A percentile compares a stretch with the other conserved stretches of the same genome.
These are phyloP conservation scores for Amphiprion ocellaris DNA, from an alignment of 2,113 vertebrate species.

Conservation along the genomic window DNA sequence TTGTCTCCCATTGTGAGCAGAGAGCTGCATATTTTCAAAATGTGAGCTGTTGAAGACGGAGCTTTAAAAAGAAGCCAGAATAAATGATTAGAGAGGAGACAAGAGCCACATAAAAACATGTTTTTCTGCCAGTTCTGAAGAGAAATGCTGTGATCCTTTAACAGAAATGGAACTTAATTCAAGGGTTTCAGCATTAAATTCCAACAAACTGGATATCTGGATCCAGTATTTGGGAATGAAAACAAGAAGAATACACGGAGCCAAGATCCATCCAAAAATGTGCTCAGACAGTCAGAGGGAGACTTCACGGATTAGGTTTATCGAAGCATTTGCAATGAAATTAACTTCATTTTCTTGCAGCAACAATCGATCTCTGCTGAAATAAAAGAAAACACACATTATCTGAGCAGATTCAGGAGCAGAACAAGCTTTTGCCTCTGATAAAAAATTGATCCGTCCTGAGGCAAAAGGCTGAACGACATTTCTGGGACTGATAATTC, in stretches of 20 bases:
- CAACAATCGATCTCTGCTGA: conserved; percentile 21
- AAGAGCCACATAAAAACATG: conserved; percentile 4
- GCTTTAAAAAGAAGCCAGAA: conserved; percentile 17
- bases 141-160: neutral
- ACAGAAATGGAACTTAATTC: neutral
- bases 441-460: conserved; percentile 29
- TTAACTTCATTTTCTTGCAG: conserved; percentile 31
- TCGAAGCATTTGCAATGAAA: conserved; percentile 37
- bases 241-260: neutral
- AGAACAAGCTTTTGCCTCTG: conserved; percentile 9
- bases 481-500: conserved; percentile 8
- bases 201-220: neutral
- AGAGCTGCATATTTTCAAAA: conserved; percentile 22
- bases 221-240: neutral
- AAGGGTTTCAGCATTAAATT: neutral
- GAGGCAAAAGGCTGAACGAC: conserved; percentile 1
- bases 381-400: conserved; percentile 1
- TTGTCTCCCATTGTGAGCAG: conserved; percentile 35
- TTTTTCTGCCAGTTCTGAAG: neutral
- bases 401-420: conserved; percentile 5
- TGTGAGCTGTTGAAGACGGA: neutral
- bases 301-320: conserved; percentile 41
- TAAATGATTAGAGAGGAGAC: conserved; percentile 12
- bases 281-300: neutral
- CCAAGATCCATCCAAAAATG: neutral